A percentile compares a stretch with the other conserved stretches of the same genome.
Conservation (phyloP, 2,797 vertebrate species). For the Pangasius sanitwongsei region DNA sequence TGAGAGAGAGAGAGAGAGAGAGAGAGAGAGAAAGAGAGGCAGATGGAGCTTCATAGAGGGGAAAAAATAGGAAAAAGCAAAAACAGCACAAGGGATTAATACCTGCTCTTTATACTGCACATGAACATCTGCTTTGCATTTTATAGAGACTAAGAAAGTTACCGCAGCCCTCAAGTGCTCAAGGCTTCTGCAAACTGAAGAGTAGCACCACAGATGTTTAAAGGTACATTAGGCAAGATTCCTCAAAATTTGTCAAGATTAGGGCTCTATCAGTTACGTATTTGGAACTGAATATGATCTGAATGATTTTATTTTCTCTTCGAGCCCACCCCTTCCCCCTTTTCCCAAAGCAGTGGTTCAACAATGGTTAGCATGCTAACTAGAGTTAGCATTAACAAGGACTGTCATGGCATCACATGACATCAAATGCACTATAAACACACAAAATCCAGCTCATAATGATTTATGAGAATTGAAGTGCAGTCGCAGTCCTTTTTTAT, state of each 20-base stretch:
- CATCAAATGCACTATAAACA: not conserved
- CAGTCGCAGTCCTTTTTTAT: too few relatives aligned
- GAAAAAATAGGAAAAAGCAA: not conserved
- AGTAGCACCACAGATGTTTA: not conserved
- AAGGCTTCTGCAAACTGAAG: not conserved
- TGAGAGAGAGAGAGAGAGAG: not conserved
- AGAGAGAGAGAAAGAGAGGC: not conserved
- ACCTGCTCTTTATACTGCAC: not conserved
- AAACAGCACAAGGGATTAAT: not conserved
- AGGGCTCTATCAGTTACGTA: not conserved
- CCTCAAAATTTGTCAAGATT: not conserved
- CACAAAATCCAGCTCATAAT: not conserved
- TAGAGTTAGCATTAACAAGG: not conserved
- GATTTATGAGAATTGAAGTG: not conserved
- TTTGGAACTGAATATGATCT: not conserved
- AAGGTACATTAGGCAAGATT: not conserved
- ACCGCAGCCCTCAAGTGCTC: not conserved
- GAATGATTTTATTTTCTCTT: not conserved
- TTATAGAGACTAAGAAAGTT: not conserved
- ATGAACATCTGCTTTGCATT: constrained; percentile 27
- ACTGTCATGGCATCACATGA: not conserved
- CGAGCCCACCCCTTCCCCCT: not conserved
- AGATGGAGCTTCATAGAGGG: not conserved
- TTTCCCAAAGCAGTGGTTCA: not conserved
- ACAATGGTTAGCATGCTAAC: not conserved